A percentile compares a stretch with the other conserved stretches of the same genome.
These are phyloP conservation scores for Ptilorrhoa leucosticta DNA, from an alignment of 2,113 vertebrate species.

Conservation along the genomic window DNA sequence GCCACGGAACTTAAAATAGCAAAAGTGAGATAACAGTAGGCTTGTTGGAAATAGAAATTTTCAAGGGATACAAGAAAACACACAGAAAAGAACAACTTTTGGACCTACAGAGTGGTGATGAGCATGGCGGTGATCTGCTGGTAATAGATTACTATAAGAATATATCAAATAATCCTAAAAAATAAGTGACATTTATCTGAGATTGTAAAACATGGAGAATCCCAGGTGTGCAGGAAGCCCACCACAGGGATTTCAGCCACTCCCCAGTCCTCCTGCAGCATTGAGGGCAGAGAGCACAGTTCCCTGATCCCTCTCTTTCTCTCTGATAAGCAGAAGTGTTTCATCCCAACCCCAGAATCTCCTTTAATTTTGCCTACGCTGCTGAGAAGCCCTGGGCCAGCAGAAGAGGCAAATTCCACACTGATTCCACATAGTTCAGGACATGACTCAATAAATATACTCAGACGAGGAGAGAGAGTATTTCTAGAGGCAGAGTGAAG, in stretches of 20 bases:
- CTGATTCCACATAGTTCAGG: background rate
- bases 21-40: slow-evolving; percentile 44
- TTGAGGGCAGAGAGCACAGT: background rate
- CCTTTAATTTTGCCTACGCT: background rate
- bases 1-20: slow-evolving; percentile 51
- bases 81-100: background rate
- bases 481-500: background rate
- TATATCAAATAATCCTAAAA: background rate
- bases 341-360: background rate
- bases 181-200: background rate
- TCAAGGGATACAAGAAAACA: background rate
- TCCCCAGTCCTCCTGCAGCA: background rate
- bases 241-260: background rate
- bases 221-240: background rate
- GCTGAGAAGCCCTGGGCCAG: background rate
- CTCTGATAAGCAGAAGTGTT: background rate
- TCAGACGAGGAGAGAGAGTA: background rate
- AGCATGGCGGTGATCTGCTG: background rate
- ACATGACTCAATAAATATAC: background rate
- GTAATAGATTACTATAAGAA: background rate
- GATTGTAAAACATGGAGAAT: background rate
- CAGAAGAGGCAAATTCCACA: background rate
- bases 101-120: background rate
- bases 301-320: background rate
- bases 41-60: slow-evolving; percentile 38